Evolutionary conservation across 1,140 invertebrate species (phyloP), one percentile per base, ranked within the genome.

Genomic region (Brachionus sp.): DNA sequence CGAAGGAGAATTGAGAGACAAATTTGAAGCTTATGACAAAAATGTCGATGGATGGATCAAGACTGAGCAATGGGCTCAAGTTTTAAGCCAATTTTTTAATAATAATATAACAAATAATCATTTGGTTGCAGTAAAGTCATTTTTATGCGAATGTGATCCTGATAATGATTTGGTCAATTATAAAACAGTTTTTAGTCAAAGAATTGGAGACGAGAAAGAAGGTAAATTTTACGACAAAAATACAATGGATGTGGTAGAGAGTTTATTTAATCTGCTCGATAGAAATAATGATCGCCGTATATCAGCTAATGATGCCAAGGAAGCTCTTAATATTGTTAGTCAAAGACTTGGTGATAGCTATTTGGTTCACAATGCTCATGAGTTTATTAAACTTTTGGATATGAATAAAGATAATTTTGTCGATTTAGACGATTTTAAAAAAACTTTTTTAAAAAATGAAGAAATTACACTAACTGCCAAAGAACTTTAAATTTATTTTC

Each of bases 361-460:
- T 44, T 75, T 46, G 42, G 12, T 50, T 7, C 37, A 75, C 44
- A 46, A 75, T 75, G 70, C 42, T 0, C 5, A 44, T 75, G 42
- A 75, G 19, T 75, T 75, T 44, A 44, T 75, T 3, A 46, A 75
- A 29, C n/a, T 44, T 23, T 44, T 75, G n/a, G 70, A 23, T 13
- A 75, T 37, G 66, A 42, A 70, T 3, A 35, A 44, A 75, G 42
- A 75, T 12, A 44, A 25, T 75, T 23, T 12, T 13, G 42, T 75
- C 12, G 70, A 75, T 44, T 75, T 75, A 19, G 39, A 75, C 3
- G 70, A 75, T 4, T 75, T 75, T 46, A 75, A 75, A 75, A 46
- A 44, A 23, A 75, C 37, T 12, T 75, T 75, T 75, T 75, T 75
- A 42, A 19, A 75, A 44, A 42, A 75, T 70, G 29, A 35, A 70